phyloP scores from a whole-genome alignment of 2,113 vertebrate species.

The Salvelinus alpinus region DNA sequence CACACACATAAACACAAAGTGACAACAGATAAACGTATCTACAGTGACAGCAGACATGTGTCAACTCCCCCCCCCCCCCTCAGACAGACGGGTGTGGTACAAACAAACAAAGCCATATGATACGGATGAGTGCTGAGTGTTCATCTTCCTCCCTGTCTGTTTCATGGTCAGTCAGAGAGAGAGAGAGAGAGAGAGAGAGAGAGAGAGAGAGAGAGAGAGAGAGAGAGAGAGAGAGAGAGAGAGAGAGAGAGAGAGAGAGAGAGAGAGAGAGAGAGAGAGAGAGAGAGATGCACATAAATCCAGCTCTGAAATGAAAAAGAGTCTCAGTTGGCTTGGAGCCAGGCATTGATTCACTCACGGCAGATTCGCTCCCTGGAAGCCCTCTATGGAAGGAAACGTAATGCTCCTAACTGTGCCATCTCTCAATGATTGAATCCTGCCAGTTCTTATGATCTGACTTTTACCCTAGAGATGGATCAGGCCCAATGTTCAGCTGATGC shows the following conservation, averaged over 20 bases:
- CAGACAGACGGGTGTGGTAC: background rate
- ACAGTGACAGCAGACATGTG: too few relatives aligned
- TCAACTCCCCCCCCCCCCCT: background rate
- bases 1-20: background rate
- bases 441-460: background rate
- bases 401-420: slow-evolving; percentile 41
- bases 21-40: background rate
- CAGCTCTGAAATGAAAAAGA: slow-evolving; percentile 45
- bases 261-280: background rate
- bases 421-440: slow-evolving; percentile 33
- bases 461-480: background rate
- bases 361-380: slow-evolving; percentile 62
- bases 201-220: background rate
- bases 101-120: slow-evolving; percentile 11
- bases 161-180: slow-evolving; percentile 5
- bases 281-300: slow-evolving; percentile 14
- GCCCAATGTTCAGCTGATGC: too few relatives aligned
- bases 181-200: too few relatives aligned
- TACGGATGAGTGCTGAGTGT: background rate
- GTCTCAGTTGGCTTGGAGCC: slow-evolving; percentile 32
- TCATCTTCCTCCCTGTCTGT: slow-evolving; percentile 11
- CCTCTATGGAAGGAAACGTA: slow-evolving; percentile 58
- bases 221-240: too few relatives aligned
- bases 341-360: slow-evolving; percentile 54
- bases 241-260: too few relatives aligned